Conservation (phyloP, 2,888 invertebrate species). For the Parascotia fuliginaria region DNA sequence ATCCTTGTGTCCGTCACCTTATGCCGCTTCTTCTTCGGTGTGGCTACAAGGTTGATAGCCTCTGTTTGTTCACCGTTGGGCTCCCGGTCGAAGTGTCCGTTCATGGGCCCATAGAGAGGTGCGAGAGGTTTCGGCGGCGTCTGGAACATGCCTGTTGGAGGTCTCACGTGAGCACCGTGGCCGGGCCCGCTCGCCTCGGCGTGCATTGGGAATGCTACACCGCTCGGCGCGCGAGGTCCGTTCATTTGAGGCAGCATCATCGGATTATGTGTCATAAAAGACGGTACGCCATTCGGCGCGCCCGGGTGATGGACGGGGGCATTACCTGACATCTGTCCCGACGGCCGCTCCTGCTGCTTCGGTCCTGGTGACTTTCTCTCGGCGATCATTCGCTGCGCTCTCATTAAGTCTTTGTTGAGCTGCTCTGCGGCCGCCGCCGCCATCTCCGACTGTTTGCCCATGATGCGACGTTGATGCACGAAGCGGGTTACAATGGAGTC, state of each 20-base stretch:
- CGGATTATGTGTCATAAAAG: slow-evolving; percentile 75
- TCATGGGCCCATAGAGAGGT: slow-evolving; percentile 88
- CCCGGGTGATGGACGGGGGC: slow-evolving; percentile 81
- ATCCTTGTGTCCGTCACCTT: slow-evolving; percentile 98
- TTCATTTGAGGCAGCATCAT: slow-evolving; percentile 84
- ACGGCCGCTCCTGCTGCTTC: slow-evolving; percentile 88
- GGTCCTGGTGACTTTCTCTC: slow-evolving; percentile 93
- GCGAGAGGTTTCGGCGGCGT: slow-evolving; percentile 92
- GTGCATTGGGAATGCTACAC: slow-evolving; percentile 89
- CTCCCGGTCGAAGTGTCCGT: slow-evolving; percentile 88
- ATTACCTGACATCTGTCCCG: slow-evolving; percentile 85
- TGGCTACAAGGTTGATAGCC: slow-evolving; percentile 97
- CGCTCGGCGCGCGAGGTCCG: slow-evolving; percentile 87
- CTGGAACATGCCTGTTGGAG: slow-evolving; percentile 92
- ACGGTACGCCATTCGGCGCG: slow-evolving; percentile 75
- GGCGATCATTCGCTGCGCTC: slow-evolving; percentile 93
- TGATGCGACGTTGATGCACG: slow-evolving; percentile 91
- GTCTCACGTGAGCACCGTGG: slow-evolving; percentile 80
- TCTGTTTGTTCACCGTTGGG: slow-evolving; percentile 95
- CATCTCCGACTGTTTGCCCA: slow-evolving; percentile 92
- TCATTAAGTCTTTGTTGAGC: slow-evolving; percentile 92
- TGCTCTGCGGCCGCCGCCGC: slow-evolving; percentile 93
- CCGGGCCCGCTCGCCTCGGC: slow-evolving; percentile 86
- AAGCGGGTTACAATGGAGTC: slow-evolving; percentile 95
- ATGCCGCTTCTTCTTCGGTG: slow-evolving; percentile 98